These are phyloP conservation scores for Sphaerophoria taeniata DNA, from an alignment of 2,888 invertebrate species.

Conservation along the genomic window DNA sequence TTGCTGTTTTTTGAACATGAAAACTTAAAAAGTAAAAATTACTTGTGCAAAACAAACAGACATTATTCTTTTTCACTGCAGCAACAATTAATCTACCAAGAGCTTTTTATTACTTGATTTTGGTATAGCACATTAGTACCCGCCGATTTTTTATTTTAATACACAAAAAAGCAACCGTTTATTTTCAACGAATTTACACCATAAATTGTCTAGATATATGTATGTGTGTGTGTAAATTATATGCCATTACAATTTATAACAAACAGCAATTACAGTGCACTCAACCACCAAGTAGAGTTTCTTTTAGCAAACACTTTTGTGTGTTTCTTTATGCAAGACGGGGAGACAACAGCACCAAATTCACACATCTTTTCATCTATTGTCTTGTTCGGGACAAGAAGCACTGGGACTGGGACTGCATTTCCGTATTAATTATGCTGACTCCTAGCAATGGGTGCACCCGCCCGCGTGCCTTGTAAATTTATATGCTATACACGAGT, in stretches of 20 bases:
- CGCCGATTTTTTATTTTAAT: not conserved
- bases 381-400: slow-evolving; percentile 34
- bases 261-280: slow-evolving; percentile 44
- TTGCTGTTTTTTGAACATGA: too few relatives aligned
- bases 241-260: slow-evolving; percentile 53
- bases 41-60: too few relatives aligned
- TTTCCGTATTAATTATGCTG: slow-evolving; percentile 56
- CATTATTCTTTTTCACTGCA: too few relatives aligned
- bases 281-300: slow-evolving; percentile 22
- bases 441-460: not conserved
- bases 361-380: slow-evolving; percentile 23
- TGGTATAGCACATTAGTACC: not conserved
- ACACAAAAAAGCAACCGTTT: slow-evolving; percentile 33
- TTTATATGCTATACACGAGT: slow-evolving; percentile 44
- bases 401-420: slow-evolving; percentile 5
- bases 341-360: not conserved
- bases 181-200: slow-evolving; percentile 34
- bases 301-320: slow-evolving; percentile 21
- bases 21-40: too few relatives aligned
- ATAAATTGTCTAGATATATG: slow-evolving; percentile 6
- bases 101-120: not conserved
- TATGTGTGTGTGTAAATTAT: too few relatives aligned
- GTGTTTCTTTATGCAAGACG: slow-evolving; percentile 24
- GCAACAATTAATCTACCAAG: slow-evolving; percentile 22
- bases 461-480: slow-evolving; percentile 39